Evolutionary conservation across 2,888 invertebrate species (phyloP).

Genomic region (Hydroisotoma schaefferi): DNA sequence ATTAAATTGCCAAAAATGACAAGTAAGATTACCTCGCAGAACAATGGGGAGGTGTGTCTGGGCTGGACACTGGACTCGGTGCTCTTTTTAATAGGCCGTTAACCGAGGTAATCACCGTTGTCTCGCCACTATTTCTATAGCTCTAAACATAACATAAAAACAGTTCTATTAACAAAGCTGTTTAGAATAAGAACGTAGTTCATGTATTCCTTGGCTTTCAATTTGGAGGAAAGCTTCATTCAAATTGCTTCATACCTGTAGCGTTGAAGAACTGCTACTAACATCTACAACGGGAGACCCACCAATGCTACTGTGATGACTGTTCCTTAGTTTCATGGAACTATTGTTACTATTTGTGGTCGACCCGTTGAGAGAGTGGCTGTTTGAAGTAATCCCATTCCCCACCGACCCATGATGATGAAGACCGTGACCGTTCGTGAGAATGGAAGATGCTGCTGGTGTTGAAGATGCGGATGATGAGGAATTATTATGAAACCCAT

Average conservation of each 20-base stretch:
- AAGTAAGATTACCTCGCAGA: slow-evolving; percentile 51
- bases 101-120: slow-evolving; percentile 38
- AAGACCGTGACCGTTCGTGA: slow-evolving; percentile 55
- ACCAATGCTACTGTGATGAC: slow-evolving; percentile 43
- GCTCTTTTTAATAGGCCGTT: slow-evolving; percentile 49
- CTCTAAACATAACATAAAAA: slow-evolving; percentile 34
- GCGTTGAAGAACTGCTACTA: slow-evolving; percentile 47
- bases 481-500: slow-evolving; percentile 49
- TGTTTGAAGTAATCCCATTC: slow-evolving; percentile 28
- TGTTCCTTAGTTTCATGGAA: slow-evolving; percentile 46
- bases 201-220: too few species aligned
- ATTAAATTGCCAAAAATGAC: too few species aligned
- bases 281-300: slow-evolving; percentile 45
- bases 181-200: too few species aligned
- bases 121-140: slow-evolving; percentile 44
- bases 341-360: slow-evolving; percentile 46
- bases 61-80: slow-evolving; percentile 62
- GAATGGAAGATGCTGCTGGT: slow-evolving; percentile 52
- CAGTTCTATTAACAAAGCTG: not conserved
- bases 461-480: slow-evolving; percentile 52
- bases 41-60: slow-evolving; percentile 54
- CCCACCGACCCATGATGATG: slow-evolving; percentile 35
- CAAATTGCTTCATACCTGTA: slow-evolving; percentile 37
- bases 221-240: too few species aligned
- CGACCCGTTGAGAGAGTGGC: slow-evolving; percentile 31